Percentiles rank a stretch among this genome's conserved stretches.
phyloP scores from a whole-genome alignment of 35 echinoderm and acorn worm species.

The Acanthaster planci region DNA sequence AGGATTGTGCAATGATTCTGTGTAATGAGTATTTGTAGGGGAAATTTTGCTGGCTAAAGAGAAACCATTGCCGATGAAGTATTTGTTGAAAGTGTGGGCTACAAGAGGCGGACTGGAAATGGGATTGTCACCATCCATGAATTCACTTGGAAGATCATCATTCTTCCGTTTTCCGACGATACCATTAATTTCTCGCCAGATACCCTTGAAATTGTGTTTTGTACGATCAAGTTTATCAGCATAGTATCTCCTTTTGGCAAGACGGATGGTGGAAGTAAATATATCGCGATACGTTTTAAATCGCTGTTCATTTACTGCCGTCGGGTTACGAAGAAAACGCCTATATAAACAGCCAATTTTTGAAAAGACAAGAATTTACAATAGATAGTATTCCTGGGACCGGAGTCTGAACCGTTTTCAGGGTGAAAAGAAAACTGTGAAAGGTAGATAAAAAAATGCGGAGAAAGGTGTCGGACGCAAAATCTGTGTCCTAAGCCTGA shows the following conservation, averaged over 20 bases:
- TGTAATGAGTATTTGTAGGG: no score
- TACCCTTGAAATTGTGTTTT: constrained; percentile 2
- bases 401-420: background rate
- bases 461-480: no score
- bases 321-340: background rate
- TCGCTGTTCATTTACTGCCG: constrained; percentile 16
- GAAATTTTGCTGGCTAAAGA: no score
- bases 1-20: no score
- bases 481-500: background rate
- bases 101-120: no score
- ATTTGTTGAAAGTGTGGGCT: no score
- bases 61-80: no score
- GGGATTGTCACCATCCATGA: no score
- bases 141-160: background rate
- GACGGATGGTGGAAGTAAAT: background rate
- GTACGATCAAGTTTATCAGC: background rate
- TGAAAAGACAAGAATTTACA: background rate
- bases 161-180: background rate
- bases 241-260: constrained; percentile 16
- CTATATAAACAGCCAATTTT: constrained; percentile 6
- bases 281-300: background rate
- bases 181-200: constrained; percentile 20
- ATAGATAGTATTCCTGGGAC: background rate
- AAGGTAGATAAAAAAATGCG: background rate
- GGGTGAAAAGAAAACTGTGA: background rate